Percentiles rank a stretch among this genome's conserved stretches.
Evolutionary conservation across 1,140 invertebrate genomes (phyloP).

Genomic region (Papilio aristodemus): DNA sequence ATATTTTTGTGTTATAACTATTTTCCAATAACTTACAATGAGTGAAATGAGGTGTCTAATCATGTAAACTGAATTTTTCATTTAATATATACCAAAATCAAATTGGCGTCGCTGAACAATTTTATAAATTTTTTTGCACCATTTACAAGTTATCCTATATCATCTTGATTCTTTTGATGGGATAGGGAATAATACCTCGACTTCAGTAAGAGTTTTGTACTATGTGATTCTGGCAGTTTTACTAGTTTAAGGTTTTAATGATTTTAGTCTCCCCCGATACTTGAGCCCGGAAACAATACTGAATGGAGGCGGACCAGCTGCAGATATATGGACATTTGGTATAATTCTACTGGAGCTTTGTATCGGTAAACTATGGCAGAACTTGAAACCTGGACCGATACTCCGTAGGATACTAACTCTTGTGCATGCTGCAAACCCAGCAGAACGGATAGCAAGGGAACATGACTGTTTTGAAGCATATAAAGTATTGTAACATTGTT

Average conservation of each 20-base stretch:
- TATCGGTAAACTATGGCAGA: constrained; percentile 85
- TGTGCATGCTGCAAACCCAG: constrained; percentile 83
- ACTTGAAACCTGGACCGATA: constrained; percentile 86
- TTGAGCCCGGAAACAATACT: constrained; percentile 92
- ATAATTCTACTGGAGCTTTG: constrained; percentile 91
- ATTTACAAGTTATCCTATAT: no score
- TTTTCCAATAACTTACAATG: no score
- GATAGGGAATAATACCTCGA: no score
- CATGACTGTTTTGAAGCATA: constrained; percentile 85
- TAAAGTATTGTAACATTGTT: constrained; percentile 79
- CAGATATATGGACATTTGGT: constrained; percentile 95
- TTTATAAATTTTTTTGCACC: no score
- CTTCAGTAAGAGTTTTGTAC: no score
- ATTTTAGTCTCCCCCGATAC: constrained; percentile 87
- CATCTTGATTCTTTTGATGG: no score
- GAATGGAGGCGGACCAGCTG: constrained; percentile 84
- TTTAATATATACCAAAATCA: no score
- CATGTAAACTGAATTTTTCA: no score
- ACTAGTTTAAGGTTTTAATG: constrained; percentile 11
- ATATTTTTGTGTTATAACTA: no score
- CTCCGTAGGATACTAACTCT: constrained; percentile 88
- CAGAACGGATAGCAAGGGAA: constrained; percentile 89
- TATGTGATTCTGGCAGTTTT: no score
- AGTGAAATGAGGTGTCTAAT: no score
- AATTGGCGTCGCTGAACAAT: no score